Conservation (phyloP, 2,888 invertebrate species). For the Morinoia aosen region DNA sequence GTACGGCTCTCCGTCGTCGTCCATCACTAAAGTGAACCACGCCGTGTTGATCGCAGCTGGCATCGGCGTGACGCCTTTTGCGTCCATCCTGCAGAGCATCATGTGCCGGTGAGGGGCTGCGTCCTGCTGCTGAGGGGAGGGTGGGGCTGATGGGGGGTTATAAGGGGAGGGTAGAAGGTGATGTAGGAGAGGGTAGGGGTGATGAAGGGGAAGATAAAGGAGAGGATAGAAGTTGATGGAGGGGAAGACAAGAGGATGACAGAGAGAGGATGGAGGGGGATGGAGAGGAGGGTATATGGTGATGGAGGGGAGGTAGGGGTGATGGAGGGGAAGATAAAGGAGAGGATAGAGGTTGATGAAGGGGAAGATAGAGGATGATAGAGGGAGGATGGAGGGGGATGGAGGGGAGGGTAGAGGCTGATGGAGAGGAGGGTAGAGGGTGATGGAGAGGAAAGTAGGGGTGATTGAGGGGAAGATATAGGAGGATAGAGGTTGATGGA, state of each 20-base stretch:
- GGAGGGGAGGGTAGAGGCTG: no score
- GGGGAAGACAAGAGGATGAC: no score
- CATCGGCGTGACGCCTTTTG: conserved; percentile 68
- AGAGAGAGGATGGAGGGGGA: no score
- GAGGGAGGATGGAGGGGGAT: no score
- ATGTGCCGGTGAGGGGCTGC: conserved; percentile 62
- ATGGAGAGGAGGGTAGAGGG: no score
- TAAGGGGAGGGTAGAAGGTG: no score
- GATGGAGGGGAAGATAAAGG: no score
- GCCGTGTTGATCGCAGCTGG: conserved; percentile 68
- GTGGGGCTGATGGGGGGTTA: conserved; percentile 68
- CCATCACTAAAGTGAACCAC: conserved; percentile 72
- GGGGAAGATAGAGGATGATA: not conserved
- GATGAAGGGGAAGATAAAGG: not conserved
- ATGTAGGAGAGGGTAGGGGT: not conserved
- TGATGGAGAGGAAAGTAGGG: no score
- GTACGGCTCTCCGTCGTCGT: conserved; percentile 73
- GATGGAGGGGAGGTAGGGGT: conserved; percentile 68
- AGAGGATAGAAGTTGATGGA: no score
- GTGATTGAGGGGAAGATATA: not conserved
- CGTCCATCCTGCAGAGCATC: conserved; percentile 68
- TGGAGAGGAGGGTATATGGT: no score
- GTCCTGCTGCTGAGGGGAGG: not conserved
- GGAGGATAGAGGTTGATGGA: not conserved
- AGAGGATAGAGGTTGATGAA: not conserved